A percentile compares a stretch with the other conserved stretches of the same genome.
Evolutionary conservation across 1,140 invertebrate genomes (phyloP).

Genomic region (Pantala flavescens): DNA sequence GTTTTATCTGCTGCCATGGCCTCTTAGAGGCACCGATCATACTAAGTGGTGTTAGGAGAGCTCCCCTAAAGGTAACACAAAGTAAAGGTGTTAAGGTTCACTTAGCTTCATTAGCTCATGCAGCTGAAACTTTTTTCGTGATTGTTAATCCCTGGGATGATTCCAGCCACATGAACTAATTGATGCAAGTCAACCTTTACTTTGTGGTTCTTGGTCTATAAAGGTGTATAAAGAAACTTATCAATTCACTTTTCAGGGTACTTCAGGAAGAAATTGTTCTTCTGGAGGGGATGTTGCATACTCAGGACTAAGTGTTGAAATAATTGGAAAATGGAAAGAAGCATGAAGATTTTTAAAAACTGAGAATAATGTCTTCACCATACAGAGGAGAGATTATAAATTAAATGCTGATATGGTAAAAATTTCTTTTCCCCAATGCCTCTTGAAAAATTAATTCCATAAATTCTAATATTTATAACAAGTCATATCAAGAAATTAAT

Average conservation of each 20-base stretch:
- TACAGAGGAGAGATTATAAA: background rate
- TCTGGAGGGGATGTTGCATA: background rate
- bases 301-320: background rate
- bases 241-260: background rate
- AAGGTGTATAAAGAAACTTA: background rate
- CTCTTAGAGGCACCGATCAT: no score
- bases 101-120: no score
- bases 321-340: background rate
- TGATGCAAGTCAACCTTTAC: no score
- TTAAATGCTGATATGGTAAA: background rate
- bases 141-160: no score
- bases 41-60: no score
- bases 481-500: background rate
- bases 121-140: no score
- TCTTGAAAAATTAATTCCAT: background rate
- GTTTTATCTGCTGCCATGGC: no score
- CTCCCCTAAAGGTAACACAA: no score
- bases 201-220: no score
- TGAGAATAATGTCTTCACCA: background rate
- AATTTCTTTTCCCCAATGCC: background rate
- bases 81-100: no score
- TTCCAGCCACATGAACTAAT: no score
- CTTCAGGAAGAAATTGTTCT: background rate
- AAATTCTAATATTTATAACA: background rate
- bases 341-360: background rate